These are phyloP conservation scores for Aphidius gifuensis DNA, from an alignment of 1,140 invertebrate genomes.

Conservation along the genomic window DNA sequence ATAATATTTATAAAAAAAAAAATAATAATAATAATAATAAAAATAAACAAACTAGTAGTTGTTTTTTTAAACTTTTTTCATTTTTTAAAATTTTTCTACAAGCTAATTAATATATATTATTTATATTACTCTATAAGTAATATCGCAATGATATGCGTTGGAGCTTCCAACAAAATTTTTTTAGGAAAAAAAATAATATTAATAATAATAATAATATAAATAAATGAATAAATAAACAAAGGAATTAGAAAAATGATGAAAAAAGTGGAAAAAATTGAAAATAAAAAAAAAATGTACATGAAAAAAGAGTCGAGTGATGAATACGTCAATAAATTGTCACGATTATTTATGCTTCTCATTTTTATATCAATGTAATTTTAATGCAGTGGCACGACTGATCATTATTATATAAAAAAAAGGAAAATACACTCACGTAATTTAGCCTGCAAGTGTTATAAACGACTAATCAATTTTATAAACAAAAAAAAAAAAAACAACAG, in stretches of 20 bases:
- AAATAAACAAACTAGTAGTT: too few relatives aligned
- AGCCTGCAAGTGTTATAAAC: constrained; percentile 52
- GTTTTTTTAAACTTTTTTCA: constrained; percentile 50
- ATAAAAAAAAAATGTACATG: not conserved
- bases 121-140: constrained; percentile 44
- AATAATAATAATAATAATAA: too few relatives aligned
- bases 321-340: constrained; percentile 28
- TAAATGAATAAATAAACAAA: constrained; percentile 5
- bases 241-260: constrained; percentile 24
- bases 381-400: constrained; percentile 37
- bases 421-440: constrained; percentile 45
- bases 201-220: constrained; percentile 24
- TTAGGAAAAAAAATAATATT: constrained; percentile 28
- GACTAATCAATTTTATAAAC: constrained; percentile 27
- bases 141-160: constrained; percentile 34
- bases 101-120: constrained; percentile 41
- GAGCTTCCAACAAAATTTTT: constrained; percentile 40
- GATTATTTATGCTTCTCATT: constrained; percentile 35
- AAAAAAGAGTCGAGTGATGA: too few relatives aligned
- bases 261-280: constrained; percentile 6
- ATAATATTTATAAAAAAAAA: too few relatives aligned
- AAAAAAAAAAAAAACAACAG: too few relatives aligned
- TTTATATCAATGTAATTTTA: constrained; percentile 46
- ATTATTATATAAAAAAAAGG: constrained; percentile 40
- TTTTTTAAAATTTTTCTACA: constrained; percentile 37